A percentile compares a stretch with the other conserved stretches of the same genome.
These are phyloP conservation scores for Candoia aspera DNA, from an alignment of 2,113 vertebrate genomes.

Conservation along the genomic window DNA sequence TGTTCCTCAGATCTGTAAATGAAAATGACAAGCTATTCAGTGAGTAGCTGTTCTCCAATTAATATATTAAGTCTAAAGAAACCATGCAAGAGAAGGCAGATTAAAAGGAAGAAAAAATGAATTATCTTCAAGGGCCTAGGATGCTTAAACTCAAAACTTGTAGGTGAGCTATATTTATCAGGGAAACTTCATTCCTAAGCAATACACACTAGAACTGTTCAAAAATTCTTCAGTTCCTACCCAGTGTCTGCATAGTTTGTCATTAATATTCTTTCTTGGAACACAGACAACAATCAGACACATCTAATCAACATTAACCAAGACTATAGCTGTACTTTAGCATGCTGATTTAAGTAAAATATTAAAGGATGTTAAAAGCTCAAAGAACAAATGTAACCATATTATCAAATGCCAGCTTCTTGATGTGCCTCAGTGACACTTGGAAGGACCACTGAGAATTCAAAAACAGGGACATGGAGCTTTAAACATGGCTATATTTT, in stretches of 20 bases:
- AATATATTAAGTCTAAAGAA: not conserved
- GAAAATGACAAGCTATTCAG: not conserved
- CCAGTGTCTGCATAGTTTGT: not conserved
- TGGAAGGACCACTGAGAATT: not conserved
- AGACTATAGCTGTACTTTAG: not conserved
- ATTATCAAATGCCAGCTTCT: not conserved
- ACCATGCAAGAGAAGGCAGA: not conserved
- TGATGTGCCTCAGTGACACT: conserved; percentile 5
- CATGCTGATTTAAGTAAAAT: conserved; percentile 24
- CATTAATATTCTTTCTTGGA: not conserved
- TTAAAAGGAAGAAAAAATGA: not conserved
- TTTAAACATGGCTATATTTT: not conserved
- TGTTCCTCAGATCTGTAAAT: not conserved
- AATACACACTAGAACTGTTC: too few species aligned
- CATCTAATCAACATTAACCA: not conserved
- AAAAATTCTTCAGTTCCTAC: not conserved
- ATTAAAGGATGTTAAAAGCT: not conserved
- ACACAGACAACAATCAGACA: not conserved
- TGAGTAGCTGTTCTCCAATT: too few species aligned
- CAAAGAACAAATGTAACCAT: not conserved
- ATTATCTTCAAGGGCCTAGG: not conserved
- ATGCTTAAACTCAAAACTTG: not conserved
- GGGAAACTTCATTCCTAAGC: not conserved
- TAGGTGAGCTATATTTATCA: not conserved
- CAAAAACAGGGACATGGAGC: not conserved